Evolutionary conservation across 2,888 invertebrate species (phyloP).

Genomic region (Hyposoter didymator): DNA sequence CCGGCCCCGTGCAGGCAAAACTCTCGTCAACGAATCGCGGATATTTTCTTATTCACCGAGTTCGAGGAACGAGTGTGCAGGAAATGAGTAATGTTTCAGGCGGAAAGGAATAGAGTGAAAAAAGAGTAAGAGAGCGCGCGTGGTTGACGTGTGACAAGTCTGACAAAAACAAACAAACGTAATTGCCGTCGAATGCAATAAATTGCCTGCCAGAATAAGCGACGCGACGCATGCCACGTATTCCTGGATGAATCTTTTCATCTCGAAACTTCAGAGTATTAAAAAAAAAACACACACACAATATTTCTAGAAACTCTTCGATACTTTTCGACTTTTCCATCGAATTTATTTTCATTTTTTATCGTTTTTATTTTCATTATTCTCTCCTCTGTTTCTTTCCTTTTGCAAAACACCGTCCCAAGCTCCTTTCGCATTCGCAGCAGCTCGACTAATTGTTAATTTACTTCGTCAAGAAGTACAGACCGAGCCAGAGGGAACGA

Average conservation of each 20-base stretch:
- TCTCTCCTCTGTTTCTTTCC: slow-evolving; percentile 43
- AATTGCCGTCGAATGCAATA: slow-evolving; percentile 55
- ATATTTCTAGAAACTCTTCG: not conserved
- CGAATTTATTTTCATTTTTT: slow-evolving; percentile 38
- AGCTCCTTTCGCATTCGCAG: slow-evolving; percentile 45
- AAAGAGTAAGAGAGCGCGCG: not conserved
- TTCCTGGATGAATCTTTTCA: slow-evolving; percentile 22
- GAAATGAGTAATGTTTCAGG: slow-evolving; percentile 55
- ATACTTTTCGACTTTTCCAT: slow-evolving; percentile 29
- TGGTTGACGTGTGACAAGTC: slow-evolving; percentile 27
- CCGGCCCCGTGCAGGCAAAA: slow-evolving; percentile 41
- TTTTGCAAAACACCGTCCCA: slow-evolving; percentile 25
- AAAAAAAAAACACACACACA: not conserved
- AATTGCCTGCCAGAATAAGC: slow-evolving; percentile 19
- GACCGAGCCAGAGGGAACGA: slow-evolving; percentile 1
- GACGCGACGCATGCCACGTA: not conserved
- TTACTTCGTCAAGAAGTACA: slow-evolving; percentile 74
- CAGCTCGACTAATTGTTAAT: slow-evolving; percentile 76
- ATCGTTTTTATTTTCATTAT: slow-evolving; percentile 41
- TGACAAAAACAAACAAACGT: slow-evolving; percentile 55
- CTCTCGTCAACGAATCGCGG: slow-evolving; percentile 47
- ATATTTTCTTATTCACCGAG: slow-evolving; percentile 60
- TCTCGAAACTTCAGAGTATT: not conserved
- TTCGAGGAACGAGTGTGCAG: slow-evolving; percentile 60
- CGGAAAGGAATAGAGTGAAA: slow-evolving; percentile 20